Base-by-base conservation (phyloP, 2,797 vertebrate species). In the Hybognathus amarus region DNA sequence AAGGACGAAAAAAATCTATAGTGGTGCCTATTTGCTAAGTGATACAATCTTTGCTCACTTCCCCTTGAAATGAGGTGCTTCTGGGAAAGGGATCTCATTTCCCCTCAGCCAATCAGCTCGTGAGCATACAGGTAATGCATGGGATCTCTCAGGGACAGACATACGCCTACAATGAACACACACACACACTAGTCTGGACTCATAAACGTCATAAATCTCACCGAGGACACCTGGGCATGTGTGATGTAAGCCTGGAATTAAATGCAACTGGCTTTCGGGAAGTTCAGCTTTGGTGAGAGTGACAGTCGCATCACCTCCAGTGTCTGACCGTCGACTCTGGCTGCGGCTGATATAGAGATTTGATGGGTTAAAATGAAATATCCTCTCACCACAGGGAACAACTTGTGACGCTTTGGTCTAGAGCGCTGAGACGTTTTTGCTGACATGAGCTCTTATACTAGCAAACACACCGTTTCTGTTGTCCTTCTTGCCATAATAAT, bases 11-110 rank as follows among this genome's bases (percentile, higher is more conserved):
- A n/a, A 80, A 80, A 86, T 82, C 80, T 85, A 83, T 83, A 87
- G 85, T 47, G 73, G 82, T 79, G 80, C 74, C 85, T 83, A 82
- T 81, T 82, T 74, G 68, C 79, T 82, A 87, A 88, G 79, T 85
- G 86, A 88, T 88, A 86, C 77, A 88, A 89, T 87, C 83, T 89
- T 85, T 85, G 84, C 83, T 85, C 84, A 83, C 87, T 85, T 86
- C 81, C 85, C 76, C 84, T 86, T 85, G 88, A 89, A 87, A 89
- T 86, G 84, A 88, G 75, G 75, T 75, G 83, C 81, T 86, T 83
- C 84, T 89, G 22, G 36, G 80, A 84, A 89, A 80, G 56, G 64
- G 89, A 86, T 87, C 86, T 85, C 77, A 87, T 89, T 87, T 85
- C 77, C 67, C 50, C 61, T 70, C 67, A 68, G 64, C 80, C 81